A percentile compares a stretch with the other conserved stretches of the same genome.
These are phyloP conservation scores for Anthonomus grandis DNA, from an alignment of 1,140 invertebrate species.

Conservation along the genomic window DNA sequence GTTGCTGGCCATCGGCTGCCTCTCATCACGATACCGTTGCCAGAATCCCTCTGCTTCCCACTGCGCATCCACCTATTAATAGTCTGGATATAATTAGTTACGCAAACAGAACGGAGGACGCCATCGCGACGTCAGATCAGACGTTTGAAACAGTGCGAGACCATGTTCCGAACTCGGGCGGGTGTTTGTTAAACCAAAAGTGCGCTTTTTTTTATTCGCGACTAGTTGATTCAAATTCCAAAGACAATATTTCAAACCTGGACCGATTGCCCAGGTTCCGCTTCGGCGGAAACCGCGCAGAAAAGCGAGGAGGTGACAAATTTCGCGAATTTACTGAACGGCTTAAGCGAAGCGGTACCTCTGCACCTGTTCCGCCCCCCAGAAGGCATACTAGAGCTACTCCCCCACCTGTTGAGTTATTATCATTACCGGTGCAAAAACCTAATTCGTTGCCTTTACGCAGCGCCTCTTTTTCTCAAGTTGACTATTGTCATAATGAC, in stretches of 20 bases:
- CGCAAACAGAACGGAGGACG: conserved; percentile 47
- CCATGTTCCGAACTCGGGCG: conserved; percentile 35
- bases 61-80: conserved; percentile 42
- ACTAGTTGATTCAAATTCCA: conserved; percentile 28
- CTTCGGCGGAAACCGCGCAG: conserved; percentile 62
- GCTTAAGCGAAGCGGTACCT: conserved; percentile 55
- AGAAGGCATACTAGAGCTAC: conserved; percentile 39
- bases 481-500: conserved; percentile 60
- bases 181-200: conserved; percentile 38
- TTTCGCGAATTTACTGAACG: conserved; percentile 74
- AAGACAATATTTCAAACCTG: conserved; percentile 54
- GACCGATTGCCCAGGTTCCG: conserved; percentile 73
- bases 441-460: conserved; percentile 60
- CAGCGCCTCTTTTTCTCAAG: conserved; percentile 80
- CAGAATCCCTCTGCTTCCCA: conserved; percentile 41
- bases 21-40: conserved; percentile 45
- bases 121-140: conserved; percentile 51
- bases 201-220: conserved; percentile 39
- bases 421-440: not conserved
- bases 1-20: conserved; percentile 40
- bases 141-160: conserved; percentile 36
- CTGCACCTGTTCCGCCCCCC: conserved; percentile 50
- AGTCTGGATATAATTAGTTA: conserved; percentile 50
- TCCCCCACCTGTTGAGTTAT: conserved; percentile 33
- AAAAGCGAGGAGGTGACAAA: conserved; percentile 59